phyloP scores from a whole-genome alignment of 2,113 vertebrate species.

The Burhinus bistriatus region DNA sequence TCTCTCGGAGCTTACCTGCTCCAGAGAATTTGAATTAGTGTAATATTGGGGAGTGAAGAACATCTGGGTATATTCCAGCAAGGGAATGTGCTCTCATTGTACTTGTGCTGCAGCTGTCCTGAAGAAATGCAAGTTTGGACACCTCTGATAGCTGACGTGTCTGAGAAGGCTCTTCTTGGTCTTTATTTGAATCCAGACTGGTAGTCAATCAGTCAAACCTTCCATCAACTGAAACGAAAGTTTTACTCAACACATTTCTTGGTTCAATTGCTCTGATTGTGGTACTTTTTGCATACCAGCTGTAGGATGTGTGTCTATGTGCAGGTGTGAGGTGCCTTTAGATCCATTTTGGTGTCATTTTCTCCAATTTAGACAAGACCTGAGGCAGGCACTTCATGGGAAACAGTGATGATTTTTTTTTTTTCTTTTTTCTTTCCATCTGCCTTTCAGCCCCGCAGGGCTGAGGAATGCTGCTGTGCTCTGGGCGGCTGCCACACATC shows the following conservation, averaged over 20 bases:
- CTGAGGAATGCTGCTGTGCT: neutral
- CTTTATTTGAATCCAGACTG: neutral
- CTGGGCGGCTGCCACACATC: neutral
- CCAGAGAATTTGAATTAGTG: neutral
- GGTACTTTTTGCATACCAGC: rapidly evolving
- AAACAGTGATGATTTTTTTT: neutral
- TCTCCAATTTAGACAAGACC: neutral
- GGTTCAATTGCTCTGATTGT: neutral
- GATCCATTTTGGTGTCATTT: neutral
- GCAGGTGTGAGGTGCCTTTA: neutral
- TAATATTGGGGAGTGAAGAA: neutral
- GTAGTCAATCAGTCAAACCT: neutral
- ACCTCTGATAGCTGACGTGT: neutral
- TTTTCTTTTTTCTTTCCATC: too few species aligned
- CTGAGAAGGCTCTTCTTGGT: neutral
- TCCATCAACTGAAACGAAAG: neutral
- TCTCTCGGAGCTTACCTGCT: neutral
- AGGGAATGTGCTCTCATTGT: neutral
- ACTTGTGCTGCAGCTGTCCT: neutral
- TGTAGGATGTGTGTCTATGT: neutral
- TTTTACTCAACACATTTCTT: neutral
- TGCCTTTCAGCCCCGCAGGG: neutral
- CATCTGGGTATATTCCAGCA: neutral
- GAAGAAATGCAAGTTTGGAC: neutral
- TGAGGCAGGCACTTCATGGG: neutral